A percentile compares a stretch with the other conserved stretches of the same genome.
These are phyloP conservation scores for Macrostomum lignano DNA, from an alignment of 1,140 invertebrate species.

Conservation along the genomic window DNA sequence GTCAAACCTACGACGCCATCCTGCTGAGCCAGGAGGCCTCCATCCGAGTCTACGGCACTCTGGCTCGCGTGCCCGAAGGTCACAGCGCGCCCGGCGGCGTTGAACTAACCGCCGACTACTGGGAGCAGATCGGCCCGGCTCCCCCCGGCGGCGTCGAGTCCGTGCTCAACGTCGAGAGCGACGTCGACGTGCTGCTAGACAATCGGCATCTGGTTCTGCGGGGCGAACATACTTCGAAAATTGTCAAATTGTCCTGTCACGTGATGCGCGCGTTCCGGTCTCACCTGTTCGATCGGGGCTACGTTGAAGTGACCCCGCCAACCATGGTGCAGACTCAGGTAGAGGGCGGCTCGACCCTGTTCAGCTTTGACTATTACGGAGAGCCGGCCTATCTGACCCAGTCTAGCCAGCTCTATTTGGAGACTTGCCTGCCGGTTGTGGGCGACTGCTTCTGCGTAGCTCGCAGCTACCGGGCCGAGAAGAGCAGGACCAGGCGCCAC, in stretches of 20 bases:
- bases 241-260: conserved; percentile 57
- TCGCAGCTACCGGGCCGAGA: conserved; percentile 74
- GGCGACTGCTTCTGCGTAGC: conserved; percentile 91
- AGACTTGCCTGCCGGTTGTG: conserved; percentile 68
- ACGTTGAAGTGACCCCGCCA: conserved; percentile 65
- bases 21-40: conserved; percentile 64
- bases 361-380: conserved; percentile 77
- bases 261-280: conserved; percentile 66
- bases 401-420: conserved; percentile 90
- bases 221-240: conserved; percentile 78
- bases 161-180: conserved; percentile 82
- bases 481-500: conserved; percentile 77
- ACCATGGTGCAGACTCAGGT: conserved; percentile 65
- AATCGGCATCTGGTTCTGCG: conserved; percentile 64
- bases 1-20: conserved; percentile 71
- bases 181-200: conserved; percentile 80
- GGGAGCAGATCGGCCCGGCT: conserved; percentile 60
- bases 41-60: conserved; percentile 47
- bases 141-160: conserved; percentile 86
- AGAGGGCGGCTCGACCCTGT: conserved; percentile 88
- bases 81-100: conserved; percentile 83
- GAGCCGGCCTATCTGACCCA: conserved; percentile 76
- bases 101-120: conserved; percentile 72
- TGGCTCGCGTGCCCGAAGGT: conserved; percentile 52
- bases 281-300: conserved; percentile 55